Evolutionary conservation across 2,888 invertebrate genomes (phyloP), one percentile per base, ranked within the genome.

Genomic region (Dione juno): DNA sequence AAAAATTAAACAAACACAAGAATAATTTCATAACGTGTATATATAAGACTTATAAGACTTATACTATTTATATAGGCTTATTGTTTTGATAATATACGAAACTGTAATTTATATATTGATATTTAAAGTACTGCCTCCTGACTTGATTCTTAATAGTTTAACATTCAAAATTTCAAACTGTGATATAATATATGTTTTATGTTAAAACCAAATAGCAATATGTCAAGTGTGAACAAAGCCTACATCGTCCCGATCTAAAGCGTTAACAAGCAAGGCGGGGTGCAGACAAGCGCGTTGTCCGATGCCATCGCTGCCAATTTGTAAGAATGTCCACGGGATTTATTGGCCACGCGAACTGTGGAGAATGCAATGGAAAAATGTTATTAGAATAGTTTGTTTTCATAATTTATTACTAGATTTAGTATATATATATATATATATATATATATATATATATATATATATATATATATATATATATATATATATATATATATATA

Each of bases 311-410:
- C 80, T 78, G 86, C 89, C 92, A 92, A 92, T 92, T 92, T 92
- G 92, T 91, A 87, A 88, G 85, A 85, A 85, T 86, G 91, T 90
- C 90, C 77, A 72, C 77, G 80, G 78, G 87, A 92, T 92, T 92
- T 92, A 92, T 92, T 86, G 85, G 80, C 80, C 88, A 89, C 88
- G 89, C 89, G 88, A 88, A 81, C 78, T 59, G 53, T 66, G 8
- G 64, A 40, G 37, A 50, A 64, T 52, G 50, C 76, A 76, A 73
- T 70, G 81, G 83, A 68, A 69, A 70, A 67, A 80, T 80, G 73
- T 76, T 77, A 77, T 53, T 66, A 59, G 57, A 40, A 66, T 59
- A 66, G 37, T 37, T 52, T 66, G 78, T 16, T 19, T 28, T 61
- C 45, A 45, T 45, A n/a, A 45, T 45, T 61, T 61, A 61, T 61